These are phyloP conservation scores for Paradisaea rubra DNA, from an alignment of 2,113 vertebrate species.

Conservation along the genomic window DNA sequence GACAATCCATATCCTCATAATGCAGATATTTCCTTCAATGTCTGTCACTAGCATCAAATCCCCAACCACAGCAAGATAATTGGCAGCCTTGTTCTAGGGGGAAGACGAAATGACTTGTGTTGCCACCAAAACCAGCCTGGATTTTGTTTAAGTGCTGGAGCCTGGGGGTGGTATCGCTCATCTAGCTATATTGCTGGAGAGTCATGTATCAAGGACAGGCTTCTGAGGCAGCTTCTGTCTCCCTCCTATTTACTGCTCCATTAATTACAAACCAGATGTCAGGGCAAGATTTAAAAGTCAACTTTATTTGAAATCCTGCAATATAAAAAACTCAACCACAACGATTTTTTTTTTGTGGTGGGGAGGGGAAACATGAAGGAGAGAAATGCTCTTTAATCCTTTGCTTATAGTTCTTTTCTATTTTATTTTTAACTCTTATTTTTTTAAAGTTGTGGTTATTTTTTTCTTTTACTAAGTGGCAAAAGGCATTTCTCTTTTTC, in stretches of 20 bases:
- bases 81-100: conserved; percentile 10
- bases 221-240: conserved; percentile 17
- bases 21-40: conserved; percentile 1
- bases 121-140: conserved; percentile 12
- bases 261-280: conserved; percentile 40
- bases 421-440: conserved; percentile 49
- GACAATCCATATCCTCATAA: background rate
- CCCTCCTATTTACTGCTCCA: conserved; percentile 21
- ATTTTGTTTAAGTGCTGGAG: conserved; percentile 6
- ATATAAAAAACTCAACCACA: conserved; percentile 16
- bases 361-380: conserved; percentile 39
- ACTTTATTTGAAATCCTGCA: conserved; percentile 41
- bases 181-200: background rate
- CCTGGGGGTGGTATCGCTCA: background rate
- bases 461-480: conserved; percentile 1
- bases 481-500: background rate
- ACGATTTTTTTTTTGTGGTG: conserved; percentile 23
- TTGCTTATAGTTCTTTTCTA: background rate
- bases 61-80: background rate
- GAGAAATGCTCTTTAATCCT: conserved; percentile 50
- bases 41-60: conserved; percentile 13
- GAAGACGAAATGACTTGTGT: background rate
- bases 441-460: conserved; percentile 29
- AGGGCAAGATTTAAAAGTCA: conserved; percentile 42
- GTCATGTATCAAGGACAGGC: conserved; percentile 13